Base-by-base conservation (phyloP, 2,797 vertebrate species). In the Onychomys leucogaster region DNA sequence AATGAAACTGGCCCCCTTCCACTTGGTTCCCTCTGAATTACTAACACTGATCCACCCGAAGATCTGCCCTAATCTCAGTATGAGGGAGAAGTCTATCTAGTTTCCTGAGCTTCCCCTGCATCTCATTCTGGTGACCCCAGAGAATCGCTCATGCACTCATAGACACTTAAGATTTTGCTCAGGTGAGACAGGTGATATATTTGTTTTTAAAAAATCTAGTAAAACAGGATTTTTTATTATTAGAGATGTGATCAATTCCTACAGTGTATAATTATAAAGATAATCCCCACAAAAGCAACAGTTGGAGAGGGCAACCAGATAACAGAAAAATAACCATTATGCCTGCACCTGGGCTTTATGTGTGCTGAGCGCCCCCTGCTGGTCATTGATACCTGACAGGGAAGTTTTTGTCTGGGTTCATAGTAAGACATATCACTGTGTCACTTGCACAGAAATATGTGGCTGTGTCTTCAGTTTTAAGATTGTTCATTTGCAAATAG, bases 281-380 rank as follows among this genome's bases (percentile, higher is more conserved):
- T 11, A 2, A n/a, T 2, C 2, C 2, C 27, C 27, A 0, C 2
- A 32, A 49, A 32, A 14, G 4, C 43, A 32, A n/a, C 17, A 23
- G 32, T 55, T 55, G 52, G 32, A 55, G 16, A 49, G 46, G 17
- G 5, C 34, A 32, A 19, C 49, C 19, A 55, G 49, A n/a, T 21
- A 23, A 55, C 32, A 34, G 29, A 5, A 6, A 55, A 55, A 34
- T 11, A 55, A 11, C 19, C 21, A 12, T 3, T n/a, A 6, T 2
- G 2, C n/a, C 4, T 0, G 10, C 32, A 21, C 10, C 17, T 55
- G 49, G 4, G 10, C 4, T n/a, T 17, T 55, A 32, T 55, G 32
- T 55, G 32, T 13, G 52, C 5, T n/a, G 32, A n/a, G 32, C 49
- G 49, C 32, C 77, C 0, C 49, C 77, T 80, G 77, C 32, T 55